Evolutionary conservation across 2,888 invertebrate species (phyloP), one percentile per base, ranked within the genome.

Genomic region (Eupithecia vulgata): DNA sequence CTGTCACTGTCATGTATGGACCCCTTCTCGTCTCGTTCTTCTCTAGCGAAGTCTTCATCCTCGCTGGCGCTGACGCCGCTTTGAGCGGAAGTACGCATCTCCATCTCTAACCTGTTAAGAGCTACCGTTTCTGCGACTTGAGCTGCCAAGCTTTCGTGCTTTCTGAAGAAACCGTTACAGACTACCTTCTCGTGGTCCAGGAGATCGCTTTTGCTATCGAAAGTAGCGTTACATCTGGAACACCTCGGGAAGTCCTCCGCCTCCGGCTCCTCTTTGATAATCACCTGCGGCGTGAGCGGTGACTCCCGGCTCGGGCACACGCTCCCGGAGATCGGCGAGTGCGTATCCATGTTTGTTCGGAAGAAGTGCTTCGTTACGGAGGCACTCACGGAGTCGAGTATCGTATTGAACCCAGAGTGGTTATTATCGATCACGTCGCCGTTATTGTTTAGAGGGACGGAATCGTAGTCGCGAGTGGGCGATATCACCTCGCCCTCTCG

Each of bases 101-200:
- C 95, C 84, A 94, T 91, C 86, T 94, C 95, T 79, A 92, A 81
- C 81, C 95, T 90, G 77, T 93, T 96, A 81, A 92, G 95, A 83
- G 95, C 95, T 74, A 95, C 91, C 30, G 96, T 96, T 84, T 97
- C 96, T 79, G 97, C 96, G 66, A 97, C 94, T 87, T 97, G 97
- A 61, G 97, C 97, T n/a, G 96, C 96, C 76, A 97, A 89, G n/a
- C 96, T 96, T 91, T 97, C 97, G 81, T 96, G 96, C 85, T 96
- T 95, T 79, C 95, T 89, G 80, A 95, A 95, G 73, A 95, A 80
- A 79, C 90, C 93, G 34, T 95, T 95, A 81, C 95, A 95, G 34
- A 95, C 87, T 70, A 95, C 94, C 84, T 96, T 97, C 83, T 97
- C 97, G 83, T 97, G 97, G 81, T 97, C 96, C 82, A 96, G 92